phyloP scores from a whole-genome alignment of 2,113 vertebrate genomes.

The Paramisgurnus dabryanus region DNA sequence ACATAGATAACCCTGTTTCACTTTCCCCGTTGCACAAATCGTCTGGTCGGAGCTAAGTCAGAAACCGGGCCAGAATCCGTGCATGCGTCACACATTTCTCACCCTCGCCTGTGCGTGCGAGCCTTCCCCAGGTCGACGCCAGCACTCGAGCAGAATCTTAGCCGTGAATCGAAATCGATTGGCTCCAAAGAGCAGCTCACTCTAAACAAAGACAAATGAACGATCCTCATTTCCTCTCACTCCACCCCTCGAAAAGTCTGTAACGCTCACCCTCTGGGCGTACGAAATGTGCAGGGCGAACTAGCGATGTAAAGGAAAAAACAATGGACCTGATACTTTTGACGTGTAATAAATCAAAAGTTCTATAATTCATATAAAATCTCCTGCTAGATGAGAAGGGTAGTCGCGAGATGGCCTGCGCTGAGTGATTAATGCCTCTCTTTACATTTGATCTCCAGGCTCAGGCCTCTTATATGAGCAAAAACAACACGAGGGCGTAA shows the following conservation, averaged over 20 bases:
- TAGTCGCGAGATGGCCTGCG: conserved; percentile 38
- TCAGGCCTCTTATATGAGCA: conserved; percentile 15
- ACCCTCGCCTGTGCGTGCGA: conserved; percentile 10
- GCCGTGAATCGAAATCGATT: conserved; percentile 42
- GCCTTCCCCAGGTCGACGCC: conserved; percentile 10
- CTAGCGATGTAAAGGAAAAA: conserved; percentile 10
- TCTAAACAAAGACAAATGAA: conserved; percentile 53
- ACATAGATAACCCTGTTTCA: conserved; percentile 24
- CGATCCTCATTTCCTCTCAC: conserved; percentile 24
- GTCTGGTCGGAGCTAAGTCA: conserved; percentile 31
- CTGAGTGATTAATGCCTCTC: conserved; percentile 51
- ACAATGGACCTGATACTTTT: conserved; percentile 33
- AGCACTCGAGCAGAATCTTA: conserved; percentile 17
- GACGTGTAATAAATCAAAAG: conserved; percentile 47
- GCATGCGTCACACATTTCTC: conserved; percentile 26
- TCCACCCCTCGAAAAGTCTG: conserved; percentile 8
- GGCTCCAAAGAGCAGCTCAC: conserved; percentile 38
- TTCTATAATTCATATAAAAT: conserved; percentile 46
- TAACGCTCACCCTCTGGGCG: conserved; percentile 7
- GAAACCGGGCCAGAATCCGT: conserved; percentile 31
- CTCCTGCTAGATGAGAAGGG: conserved; percentile 39
- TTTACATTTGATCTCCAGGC: conserved; percentile 47
- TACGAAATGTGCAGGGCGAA: not conserved
- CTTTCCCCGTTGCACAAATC: conserved; percentile 38
- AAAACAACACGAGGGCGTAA: conserved; percentile 38